These are phyloP conservation scores for Drosophila rellima DNA, from an alignment of 2,888 invertebrate genomes.

Conservation along the genomic window DNA sequence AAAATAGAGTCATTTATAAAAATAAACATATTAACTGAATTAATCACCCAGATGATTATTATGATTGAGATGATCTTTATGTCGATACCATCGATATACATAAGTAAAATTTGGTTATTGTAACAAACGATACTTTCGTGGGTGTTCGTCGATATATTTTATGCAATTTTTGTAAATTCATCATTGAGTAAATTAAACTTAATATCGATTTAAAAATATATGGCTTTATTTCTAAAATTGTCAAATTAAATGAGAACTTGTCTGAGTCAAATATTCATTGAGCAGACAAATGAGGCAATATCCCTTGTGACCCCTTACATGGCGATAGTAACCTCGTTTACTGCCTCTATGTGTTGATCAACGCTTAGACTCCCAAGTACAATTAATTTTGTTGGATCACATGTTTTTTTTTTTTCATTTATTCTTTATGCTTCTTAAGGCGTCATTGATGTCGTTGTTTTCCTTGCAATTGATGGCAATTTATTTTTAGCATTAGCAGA, in stretches of 20 bases:
- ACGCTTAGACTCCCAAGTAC: slow-evolving; percentile 7
- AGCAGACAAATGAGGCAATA: background rate
- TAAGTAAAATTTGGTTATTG: background rate
- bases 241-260: slow-evolving; percentile 5
- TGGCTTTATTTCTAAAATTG: background rate
- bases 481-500: slow-evolving; percentile 23
- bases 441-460: slow-evolving; percentile 15
- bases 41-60: background rate
- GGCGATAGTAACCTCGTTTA: slow-evolving; percentile 4
- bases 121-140: background rate
- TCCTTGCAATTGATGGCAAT: slow-evolving; percentile 5
- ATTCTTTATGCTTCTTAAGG: slow-evolving; percentile 3
- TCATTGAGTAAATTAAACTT: background rate
- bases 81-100: background rate
- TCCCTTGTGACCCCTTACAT: slow-evolving; percentile 10
- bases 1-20: background rate
- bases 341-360: slow-evolving; percentile 13
- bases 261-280: background rate
- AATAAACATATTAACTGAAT: background rate
- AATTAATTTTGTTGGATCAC: background rate
- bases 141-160: background rate
- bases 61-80: background rate
- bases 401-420: slow-evolving; percentile 6
- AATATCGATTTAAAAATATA: background rate
- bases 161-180: background rate